phyloP scores from a whole-genome alignment of 2,797 vertebrate species.

The Poecilia gillii region DNA sequence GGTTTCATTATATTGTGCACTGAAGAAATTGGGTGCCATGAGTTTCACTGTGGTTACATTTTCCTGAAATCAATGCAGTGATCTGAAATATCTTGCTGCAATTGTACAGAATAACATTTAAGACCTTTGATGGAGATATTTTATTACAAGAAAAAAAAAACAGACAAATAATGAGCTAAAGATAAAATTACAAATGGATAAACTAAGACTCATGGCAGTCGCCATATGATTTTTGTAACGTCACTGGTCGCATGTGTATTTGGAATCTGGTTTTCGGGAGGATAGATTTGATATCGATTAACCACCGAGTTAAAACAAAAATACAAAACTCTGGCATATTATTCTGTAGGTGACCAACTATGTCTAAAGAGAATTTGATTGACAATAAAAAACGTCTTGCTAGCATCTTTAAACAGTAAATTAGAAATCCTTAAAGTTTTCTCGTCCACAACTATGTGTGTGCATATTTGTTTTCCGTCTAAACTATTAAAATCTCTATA shows the following conservation, averaged over 20 bases:
- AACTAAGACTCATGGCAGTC: not conserved
- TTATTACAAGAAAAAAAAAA: not conserved
- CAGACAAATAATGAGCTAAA: not conserved
- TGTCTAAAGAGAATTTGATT: not conserved
- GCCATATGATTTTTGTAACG: not conserved
- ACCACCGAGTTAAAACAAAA: not conserved
- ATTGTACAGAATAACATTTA: not conserved
- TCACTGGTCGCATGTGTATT: not conserved
- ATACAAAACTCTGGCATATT: not conserved
- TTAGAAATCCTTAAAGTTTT: not conserved
- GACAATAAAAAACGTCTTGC: not conserved
- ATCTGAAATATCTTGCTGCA: not conserved
- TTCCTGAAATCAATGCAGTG: not conserved
- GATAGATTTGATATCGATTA: not conserved
- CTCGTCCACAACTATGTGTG: not conserved
- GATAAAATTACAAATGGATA: not conserved
- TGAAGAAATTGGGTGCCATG: not conserved
- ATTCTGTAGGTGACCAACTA: not conserved
- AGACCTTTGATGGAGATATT: not conserved
- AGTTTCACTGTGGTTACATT: not conserved
- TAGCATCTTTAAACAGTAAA: not conserved
- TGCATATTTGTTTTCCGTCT: not conserved
- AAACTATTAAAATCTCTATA: not conserved
- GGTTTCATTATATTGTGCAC: not conserved
- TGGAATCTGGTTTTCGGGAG: not conserved